Evolutionary conservation across 92 coral and sea anemone genomes (phyloP).

Genomic region (Palythoa heliodiscus): DNA sequence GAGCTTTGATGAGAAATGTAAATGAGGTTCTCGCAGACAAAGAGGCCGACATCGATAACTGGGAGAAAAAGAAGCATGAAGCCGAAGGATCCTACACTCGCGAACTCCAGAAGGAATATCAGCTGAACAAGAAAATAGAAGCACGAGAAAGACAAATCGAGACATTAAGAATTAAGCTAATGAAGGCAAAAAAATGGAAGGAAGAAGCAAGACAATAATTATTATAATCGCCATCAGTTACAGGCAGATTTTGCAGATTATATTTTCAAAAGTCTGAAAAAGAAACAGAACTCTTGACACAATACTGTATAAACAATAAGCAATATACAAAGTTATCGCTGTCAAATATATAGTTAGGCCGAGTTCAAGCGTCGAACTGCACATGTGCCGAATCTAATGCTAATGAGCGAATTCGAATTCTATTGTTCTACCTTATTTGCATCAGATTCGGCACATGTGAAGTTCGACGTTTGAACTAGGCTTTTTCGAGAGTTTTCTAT

Average conservation of each 20-base stretch:
- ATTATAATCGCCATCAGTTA: background rate
- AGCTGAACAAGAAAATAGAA: constrained; percentile 55
- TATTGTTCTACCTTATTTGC: too few relatives aligned
- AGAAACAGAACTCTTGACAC: too few relatives aligned
- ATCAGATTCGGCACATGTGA: too few relatives aligned
- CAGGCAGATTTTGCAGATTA: background rate
- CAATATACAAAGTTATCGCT: too few relatives aligned
- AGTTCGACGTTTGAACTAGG: too few relatives aligned
- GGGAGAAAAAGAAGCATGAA: constrained; percentile 42
- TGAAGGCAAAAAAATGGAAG: constrained; percentile 63
- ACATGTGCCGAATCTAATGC: too few relatives aligned
- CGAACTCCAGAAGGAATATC: constrained; percentile 49
- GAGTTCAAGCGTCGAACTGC: too few relatives aligned
- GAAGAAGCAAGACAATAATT: constrained; percentile 31
- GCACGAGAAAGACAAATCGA: constrained; percentile 58
- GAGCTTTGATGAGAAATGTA: constrained; percentile 45
- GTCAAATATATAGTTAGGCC: too few relatives aligned
- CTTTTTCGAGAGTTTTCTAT: too few relatives aligned
- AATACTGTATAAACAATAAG: too few relatives aligned
- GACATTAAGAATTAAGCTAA: constrained; percentile 48
- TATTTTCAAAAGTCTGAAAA: background rate
- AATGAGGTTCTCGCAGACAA: constrained; percentile 51
- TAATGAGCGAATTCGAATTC: too few relatives aligned
- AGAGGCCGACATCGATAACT: constrained; percentile 41
- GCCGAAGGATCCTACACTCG: constrained; percentile 48